Percentiles rank a stretch among this genome's conserved stretches.
phyloP scores from a whole-genome alignment of 2,888 invertebrate species.

The Drosophila siamana region DNA sequence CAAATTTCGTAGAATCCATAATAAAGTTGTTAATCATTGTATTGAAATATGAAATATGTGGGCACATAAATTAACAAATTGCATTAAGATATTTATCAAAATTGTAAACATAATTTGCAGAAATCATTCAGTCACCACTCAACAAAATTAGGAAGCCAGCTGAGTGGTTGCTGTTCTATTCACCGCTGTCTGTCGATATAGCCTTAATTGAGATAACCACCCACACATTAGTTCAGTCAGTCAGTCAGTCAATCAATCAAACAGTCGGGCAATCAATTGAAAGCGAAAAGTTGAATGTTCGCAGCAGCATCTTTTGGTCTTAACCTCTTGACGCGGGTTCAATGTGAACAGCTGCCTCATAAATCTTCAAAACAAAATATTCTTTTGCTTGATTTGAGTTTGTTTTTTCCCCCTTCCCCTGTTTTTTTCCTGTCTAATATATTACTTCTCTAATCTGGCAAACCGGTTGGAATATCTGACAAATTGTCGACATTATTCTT shows the following conservation, averaged over 20 bases:
- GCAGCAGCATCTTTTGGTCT: constrained; percentile 49
- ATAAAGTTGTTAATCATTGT: constrained; percentile 9
- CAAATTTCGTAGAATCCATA: constrained; percentile 13
- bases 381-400: constrained; percentile 14
- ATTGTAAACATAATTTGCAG: constrained; percentile 36
- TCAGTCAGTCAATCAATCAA: constrained; percentile 42
- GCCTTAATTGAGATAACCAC: constrained; percentile 68
- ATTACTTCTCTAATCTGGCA: constrained; percentile 29
- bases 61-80: constrained; percentile 30
- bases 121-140: constrained; percentile 54
- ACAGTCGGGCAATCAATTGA: constrained; percentile 63
- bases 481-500: constrained; percentile 68
- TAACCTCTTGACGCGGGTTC: constrained; percentile 72
- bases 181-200: not conserved
- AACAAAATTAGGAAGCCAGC: constrained; percentile 47
- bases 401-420: constrained; percentile 17
- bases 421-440: not conserved
- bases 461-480: constrained; percentile 58
- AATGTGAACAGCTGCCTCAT: constrained; percentile 72
- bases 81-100: constrained; percentile 14
- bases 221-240: constrained; percentile 47
- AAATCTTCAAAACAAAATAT: constrained; percentile 58
- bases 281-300: constrained; percentile 71
- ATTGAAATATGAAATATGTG: not conserved
- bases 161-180: constrained; percentile 22